A percentile compares a stretch with the other conserved stretches of the same genome.
Conservation (phyloP, 2,797 vertebrate species). For the Pempheris klunzingeri region DNA sequence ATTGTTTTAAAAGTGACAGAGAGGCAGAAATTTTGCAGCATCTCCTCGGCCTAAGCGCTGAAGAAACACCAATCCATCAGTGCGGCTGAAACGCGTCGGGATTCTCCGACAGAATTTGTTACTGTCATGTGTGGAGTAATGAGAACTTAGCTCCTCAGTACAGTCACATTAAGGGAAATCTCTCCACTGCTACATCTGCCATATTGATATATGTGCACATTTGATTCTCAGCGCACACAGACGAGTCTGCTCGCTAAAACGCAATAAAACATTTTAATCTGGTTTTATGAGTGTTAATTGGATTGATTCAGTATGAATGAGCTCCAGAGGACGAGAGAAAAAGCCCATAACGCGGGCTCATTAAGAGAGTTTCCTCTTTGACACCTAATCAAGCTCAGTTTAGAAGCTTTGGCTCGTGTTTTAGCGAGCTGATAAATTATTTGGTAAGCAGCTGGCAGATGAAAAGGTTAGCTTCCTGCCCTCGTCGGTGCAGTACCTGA, state of each 20-base stretch:
- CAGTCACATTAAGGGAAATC: slow-evolving; percentile 35
- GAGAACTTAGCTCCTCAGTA: slow-evolving; percentile 35
- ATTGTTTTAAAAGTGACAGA: background rate
- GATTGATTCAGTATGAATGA: slow-evolving; percentile 69
- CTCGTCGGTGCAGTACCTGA: slow-evolving; percentile 48
- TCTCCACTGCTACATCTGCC: slow-evolving; percentile 30
- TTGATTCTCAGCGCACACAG: slow-evolving; percentile 42
- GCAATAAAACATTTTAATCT: slow-evolving; percentile 74
- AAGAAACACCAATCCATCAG: slow-evolving; percentile 26
- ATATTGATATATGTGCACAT: slow-evolving; percentile 40
- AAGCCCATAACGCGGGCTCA: slow-evolving; percentile 44
- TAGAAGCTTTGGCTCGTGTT: slow-evolving; percentile 49
- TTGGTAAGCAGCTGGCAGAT: slow-evolving; percentile 50
- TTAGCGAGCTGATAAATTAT: slow-evolving; percentile 55
- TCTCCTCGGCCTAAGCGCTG: background rate
- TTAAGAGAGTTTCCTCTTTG: slow-evolving; percentile 58
- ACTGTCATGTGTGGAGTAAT: slow-evolving; percentile 39
- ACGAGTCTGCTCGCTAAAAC: slow-evolving; percentile 42
- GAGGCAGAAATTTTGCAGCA: background rate
- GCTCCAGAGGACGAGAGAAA: slow-evolving; percentile 50
- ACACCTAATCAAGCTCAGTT: slow-evolving; percentile 59
- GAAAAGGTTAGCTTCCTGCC: slow-evolving; percentile 46
- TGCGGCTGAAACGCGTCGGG: background rate
- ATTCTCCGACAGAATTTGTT: slow-evolving; percentile 13
- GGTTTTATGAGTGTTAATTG: slow-evolving; percentile 64